Percentiles rank a stretch among this genome's conserved stretches.
Evolutionary conservation across 1,140 invertebrate genomes (phyloP).

Genomic region (Drosophila bocqueti): DNA sequence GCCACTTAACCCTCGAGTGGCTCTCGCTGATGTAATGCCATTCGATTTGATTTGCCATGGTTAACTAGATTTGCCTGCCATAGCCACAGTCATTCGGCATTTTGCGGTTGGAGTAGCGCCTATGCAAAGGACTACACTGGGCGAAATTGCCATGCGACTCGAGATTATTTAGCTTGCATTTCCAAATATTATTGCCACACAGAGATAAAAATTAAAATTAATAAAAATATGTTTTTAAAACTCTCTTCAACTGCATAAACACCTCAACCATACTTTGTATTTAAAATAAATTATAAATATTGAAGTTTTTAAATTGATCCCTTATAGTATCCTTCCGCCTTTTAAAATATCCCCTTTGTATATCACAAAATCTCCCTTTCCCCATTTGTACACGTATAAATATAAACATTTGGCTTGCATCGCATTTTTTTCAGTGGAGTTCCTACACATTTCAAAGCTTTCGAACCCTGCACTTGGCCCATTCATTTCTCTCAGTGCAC

Average conservation of each 20-base stretch:
- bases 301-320: neutral
- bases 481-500: constrained; percentile 24
- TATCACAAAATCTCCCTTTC: neutral
- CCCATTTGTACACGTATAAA: neutral
- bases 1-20: constrained; percentile 54
- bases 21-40: constrained; percentile 56
- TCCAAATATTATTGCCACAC: neutral
- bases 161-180: neutral
- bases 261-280: neutral
- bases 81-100: constrained; percentile 40
- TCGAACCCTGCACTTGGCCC: constrained; percentile 12
- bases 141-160: neutral
- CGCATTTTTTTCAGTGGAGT: constrained; percentile 18
- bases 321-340: neutral
- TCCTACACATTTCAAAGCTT: constrained; percentile 12
- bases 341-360: neutral
- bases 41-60: constrained; percentile 55
- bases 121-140: constrained; percentile 4
- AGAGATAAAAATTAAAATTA: neutral
- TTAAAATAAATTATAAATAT: neutral
- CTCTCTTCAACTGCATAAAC: neutral
- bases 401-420: constrained; percentile 15
- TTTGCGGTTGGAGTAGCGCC: constrained; percentile 30
- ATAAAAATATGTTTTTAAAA: neutral
- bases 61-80: constrained; percentile 50